Conservation (phyloP, 2,888 invertebrate species). For the Vannuccia rotundouncinata region DNA sequence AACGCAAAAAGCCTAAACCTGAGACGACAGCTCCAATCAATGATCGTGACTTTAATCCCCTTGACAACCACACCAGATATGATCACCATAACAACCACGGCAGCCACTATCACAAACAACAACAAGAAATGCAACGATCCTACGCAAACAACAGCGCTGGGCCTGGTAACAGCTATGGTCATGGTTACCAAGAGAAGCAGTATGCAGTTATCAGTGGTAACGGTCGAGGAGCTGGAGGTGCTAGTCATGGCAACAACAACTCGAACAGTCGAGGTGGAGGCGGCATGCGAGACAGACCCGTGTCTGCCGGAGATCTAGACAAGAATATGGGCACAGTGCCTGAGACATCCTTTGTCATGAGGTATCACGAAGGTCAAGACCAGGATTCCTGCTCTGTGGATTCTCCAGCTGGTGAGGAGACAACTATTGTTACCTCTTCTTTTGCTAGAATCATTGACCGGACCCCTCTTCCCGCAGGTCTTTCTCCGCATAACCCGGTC, state of each 20-base stretch:
- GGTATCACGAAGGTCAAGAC: neutral
- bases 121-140: neutral
- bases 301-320: too few relatives aligned
- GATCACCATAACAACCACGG: neutral
- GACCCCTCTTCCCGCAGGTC: neutral
- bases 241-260: neutral
- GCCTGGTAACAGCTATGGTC: neutral
- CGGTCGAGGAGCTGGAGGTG: neutral
- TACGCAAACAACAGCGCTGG: neutral
- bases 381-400: neutral
- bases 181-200: neutral
- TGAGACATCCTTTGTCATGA: neutral
- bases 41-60: neutral
- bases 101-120: neutral
- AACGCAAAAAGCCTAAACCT: neutral
- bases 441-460: neutral
- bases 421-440: neutral
- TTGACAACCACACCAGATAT: neutral
- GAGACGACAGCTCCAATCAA: neutral
- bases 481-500: slow-evolving; percentile 33
- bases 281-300: neutral
- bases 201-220: neutral
- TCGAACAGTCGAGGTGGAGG: too few relatives aligned
- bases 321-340: neutral
- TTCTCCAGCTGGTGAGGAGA: neutral